Base-by-base conservation (phyloP, 2,888 invertebrate genomes). In the Hecatera dysodea region DNA sequence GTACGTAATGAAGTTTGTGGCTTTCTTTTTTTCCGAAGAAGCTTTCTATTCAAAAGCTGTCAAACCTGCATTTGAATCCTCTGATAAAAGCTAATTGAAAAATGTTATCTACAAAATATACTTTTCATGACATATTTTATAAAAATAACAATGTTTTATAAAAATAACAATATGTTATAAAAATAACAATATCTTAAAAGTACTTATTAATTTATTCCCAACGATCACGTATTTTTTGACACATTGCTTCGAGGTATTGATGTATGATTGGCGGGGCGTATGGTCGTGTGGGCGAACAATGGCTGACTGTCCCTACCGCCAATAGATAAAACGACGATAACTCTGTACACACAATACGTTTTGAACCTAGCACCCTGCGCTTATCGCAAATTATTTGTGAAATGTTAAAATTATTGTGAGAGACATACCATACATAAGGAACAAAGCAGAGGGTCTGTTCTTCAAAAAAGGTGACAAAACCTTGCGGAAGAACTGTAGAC, bases 141-240 rank as follows among this genome's bases (percentile, higher is more conserved):
- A 88, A 83, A 74, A 87, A 83, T 82, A 85, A 88, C 82, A 88
- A 11, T 11, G 9, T 9, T 46, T n/a, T 46, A 46, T 8, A 88
- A 83, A 74, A 87, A 83, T 82, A 85, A 88, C 82, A 88, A 80
- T 70, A 44, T 11, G 7, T 12, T 17, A 17, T 24, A 19, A 15
- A 83, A 29, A 6, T 29, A 29, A 6, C 6, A 33, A 33, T n/a
- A n/a, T n/a, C n/a, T n/a, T n/a, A n/a, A n/a, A n/a, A n/a, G n/a
- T n/a, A n/a, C n/a, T n/a, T n/a, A n/a, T 82, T 87, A 89, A 90
- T 89, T n/a, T 88, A 87, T 89, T 91, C 88, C 86, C 87, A 89
- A 78, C 63, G 82, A 82, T 88, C 86, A 89, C 82, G 86, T 88
- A 88, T 55, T 86, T 87, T 90, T 88, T 84, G 80, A 72, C 78